phyloP scores from a whole-genome alignment of 1,140 invertebrate species.

The Asbolus verrucosus region DNA sequence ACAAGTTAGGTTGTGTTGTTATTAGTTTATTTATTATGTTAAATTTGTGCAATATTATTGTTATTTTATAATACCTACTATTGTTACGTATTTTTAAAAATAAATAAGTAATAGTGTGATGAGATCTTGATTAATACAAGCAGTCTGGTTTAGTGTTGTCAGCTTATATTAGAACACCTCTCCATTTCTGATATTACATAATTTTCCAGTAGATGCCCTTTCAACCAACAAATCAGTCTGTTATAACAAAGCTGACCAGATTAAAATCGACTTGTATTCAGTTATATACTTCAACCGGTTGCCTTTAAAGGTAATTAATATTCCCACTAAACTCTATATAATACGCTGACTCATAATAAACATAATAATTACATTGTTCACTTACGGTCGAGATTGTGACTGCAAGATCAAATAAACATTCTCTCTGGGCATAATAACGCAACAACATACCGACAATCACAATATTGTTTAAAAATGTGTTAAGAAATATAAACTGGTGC shows the following conservation, averaged over 20 bases:
- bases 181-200: too few relatives aligned
- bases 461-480: slow-evolving; percentile 13
- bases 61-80: too few relatives aligned
- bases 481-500: slow-evolving; percentile 25
- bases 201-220: slow-evolving; percentile 9
- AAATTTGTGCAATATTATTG: slow-evolving; percentile 7
- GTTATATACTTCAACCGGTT: neutral
- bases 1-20: neutral
- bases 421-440: too few relatives aligned
- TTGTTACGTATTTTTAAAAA: too few relatives aligned
- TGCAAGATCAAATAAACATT: slow-evolving; percentile 25
- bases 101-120: too few relatives aligned
- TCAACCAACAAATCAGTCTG: slow-evolving; percentile 20
- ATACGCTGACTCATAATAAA: slow-evolving; percentile 23
- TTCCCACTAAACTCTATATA: slow-evolving; percentile 5
- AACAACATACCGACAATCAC: too few relatives aligned
- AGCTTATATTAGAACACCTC: too few relatives aligned
- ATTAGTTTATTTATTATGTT: neutral
- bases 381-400: slow-evolving; percentile 6
- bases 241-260: slow-evolving; percentile 11
- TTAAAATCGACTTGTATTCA: slow-evolving; percentile 38
- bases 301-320: slow-evolving; percentile 45
- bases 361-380: slow-evolving; percentile 34
- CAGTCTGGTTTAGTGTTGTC: too few relatives aligned
- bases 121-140: too few relatives aligned